Base-by-base conservation (phyloP, 2,888 invertebrate species). In the Litoditis marina region DNA sequence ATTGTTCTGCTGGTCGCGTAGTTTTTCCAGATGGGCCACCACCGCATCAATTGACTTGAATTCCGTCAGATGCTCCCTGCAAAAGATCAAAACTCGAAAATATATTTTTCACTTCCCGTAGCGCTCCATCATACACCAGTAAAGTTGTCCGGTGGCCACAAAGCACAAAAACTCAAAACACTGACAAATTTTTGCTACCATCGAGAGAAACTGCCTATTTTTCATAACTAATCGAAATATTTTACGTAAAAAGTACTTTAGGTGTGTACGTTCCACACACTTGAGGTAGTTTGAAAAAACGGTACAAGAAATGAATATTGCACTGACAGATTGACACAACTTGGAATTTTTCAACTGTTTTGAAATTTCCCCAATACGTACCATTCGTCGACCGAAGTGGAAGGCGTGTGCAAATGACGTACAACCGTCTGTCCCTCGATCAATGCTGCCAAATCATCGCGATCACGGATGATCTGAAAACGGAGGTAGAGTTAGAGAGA, bases 381-480 rank as follows among this genome's bases (percentile, higher is more conserved):
- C 62, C 62, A 62, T 42, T 56, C 56, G 5, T 31, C 42, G 4
- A 36, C n/a, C 19, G 34, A 27, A 22, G 42, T 51, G 6, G 32
- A 7, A 5, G 42, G 8, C 34, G n/a, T 28, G 8, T 61, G 46
- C 1, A 52, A 30, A 22, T 59, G 31, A 28, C 66, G 49, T 22
- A 63, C 66, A 7, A 62, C 30, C 1, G 47, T 46, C 19, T 76
- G 69, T 11, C 79, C 79, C 46, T 79, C 77, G 1, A 73, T 54
- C 49, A 79, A 51, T 2, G 64, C 63, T 11, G 65, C 58, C 47
- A 77, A 42, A 67, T 80, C 80, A 39, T 73, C 70, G 0, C 79
- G 66, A 30, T 73, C 71, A 6, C 66, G 57, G 11, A 75, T 44
- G 11, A 75, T 76, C 76, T 77, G 61, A 39, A 69, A 64, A 34